A percentile compares a stretch with the other conserved stretches of the same genome.
These are phyloP conservation scores for Sigmodon hispidus DNA, from an alignment of 2,113 vertebrate species.

Conservation along the genomic window DNA sequence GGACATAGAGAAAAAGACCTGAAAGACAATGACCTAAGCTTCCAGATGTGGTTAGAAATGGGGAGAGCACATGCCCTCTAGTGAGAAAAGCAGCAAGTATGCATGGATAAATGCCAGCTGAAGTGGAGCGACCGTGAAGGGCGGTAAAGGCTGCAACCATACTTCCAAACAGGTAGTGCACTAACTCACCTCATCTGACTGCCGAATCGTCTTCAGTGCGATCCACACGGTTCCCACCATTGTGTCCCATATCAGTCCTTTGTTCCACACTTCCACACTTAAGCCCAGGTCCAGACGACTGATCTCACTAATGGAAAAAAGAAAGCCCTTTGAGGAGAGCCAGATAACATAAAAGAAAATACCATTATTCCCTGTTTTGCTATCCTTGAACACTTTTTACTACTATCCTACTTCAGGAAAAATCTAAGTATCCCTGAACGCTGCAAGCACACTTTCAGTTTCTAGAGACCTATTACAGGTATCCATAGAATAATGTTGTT, in stretches of 20 bases:
- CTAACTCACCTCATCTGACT: conserved; percentile 93
- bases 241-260: conserved; percentile 99
- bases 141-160: neutral
- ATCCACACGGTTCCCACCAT: conserved; percentile 97
- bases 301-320: conserved; percentile 91
- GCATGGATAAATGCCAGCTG: neutral
- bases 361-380: neutral
- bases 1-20: neutral
- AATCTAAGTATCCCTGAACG: conserved; percentile 30
- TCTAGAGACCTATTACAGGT: neutral
- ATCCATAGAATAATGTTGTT: conserved; percentile 37
- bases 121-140: neutral
- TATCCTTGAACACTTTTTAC: neutral
- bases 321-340: conserved; percentile 67
- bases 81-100: conserved; percentile 25
- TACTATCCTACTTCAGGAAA: conserved; percentile 22
- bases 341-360: conserved; percentile 22
- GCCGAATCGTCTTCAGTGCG: conserved; percentile 92
- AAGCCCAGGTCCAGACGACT: conserved; percentile 96
- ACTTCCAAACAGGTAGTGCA: conserved; percentile 17
- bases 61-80: neutral
- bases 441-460: conserved; percentile 29
- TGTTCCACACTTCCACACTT: conserved; percentile 99
- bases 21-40: conserved; percentile 2
- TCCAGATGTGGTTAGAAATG: conserved; percentile 6